phyloP scores from a whole-genome alignment of 2,888 invertebrate species.

The Bombylius discolor region DNA sequence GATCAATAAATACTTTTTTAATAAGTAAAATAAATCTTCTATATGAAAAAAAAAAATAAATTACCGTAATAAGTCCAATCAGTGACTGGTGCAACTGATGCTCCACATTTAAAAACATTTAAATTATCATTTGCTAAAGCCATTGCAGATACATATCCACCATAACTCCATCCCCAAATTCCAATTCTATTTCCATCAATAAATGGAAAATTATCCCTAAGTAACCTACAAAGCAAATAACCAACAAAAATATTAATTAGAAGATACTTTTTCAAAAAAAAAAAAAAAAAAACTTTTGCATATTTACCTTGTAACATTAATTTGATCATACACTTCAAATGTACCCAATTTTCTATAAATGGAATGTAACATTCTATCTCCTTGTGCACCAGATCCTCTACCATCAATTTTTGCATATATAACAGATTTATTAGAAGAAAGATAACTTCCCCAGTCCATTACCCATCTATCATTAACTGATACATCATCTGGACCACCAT shows the following conservation, averaged over 20 bases:
- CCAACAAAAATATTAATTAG: not conserved
- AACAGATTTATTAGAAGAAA: constrained; percentile 69
- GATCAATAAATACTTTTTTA: too few relatives aligned
- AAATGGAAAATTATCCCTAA: constrained; percentile 50
- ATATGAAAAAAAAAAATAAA: not conserved
- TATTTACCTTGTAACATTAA: constrained; percentile 54
- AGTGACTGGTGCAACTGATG: constrained; percentile 91
- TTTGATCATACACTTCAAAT: constrained; percentile 83
- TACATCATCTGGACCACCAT: constrained; percentile 85
- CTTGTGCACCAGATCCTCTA: constrained; percentile 75
- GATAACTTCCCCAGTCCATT: constrained; percentile 77
- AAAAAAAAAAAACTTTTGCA: constrained; percentile 17
- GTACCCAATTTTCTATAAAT: constrained; percentile 76
- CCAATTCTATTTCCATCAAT: constrained; percentile 71
- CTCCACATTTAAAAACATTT: constrained; percentile 78
- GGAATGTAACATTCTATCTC: constrained; percentile 68
- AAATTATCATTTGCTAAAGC: constrained; percentile 64
- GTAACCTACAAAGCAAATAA: constrained; percentile 28
- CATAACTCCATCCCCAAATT: constrained; percentile 99
- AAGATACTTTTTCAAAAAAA: too few relatives aligned
- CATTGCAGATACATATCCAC: constrained; percentile 85
- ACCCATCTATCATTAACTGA: constrained; percentile 61
- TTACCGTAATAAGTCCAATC: constrained; percentile 93
- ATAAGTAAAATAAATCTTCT: too few relatives aligned
- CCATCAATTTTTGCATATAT: constrained; percentile 85